These are phyloP conservation scores for Heliconius hewitsoni DNA, from an alignment of 1,140 invertebrate species.

Conservation along the genomic window DNA sequence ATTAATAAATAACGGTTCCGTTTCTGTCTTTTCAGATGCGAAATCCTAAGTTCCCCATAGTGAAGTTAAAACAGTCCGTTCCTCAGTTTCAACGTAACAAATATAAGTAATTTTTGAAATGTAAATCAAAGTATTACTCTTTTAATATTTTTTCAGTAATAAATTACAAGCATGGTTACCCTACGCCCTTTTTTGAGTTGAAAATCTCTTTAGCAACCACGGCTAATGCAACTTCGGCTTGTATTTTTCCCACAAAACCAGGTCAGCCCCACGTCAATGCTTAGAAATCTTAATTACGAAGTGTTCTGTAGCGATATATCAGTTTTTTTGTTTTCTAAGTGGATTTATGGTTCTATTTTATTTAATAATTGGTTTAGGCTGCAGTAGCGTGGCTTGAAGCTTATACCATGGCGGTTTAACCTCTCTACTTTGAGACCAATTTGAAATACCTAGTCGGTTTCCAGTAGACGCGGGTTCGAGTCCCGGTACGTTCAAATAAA, in stretches of 20 bases:
- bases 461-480: too few species aligned
- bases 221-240: conserved; percentile 37
- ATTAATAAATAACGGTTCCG: too few species aligned
- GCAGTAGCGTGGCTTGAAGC: too few species aligned
- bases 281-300: conserved; percentile 7
- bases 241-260: conserved; percentile 40
- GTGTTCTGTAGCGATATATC: neutral
- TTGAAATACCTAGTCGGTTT: too few species aligned
- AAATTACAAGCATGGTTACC: conserved; percentile 15
- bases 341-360: neutral
- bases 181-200: conserved; percentile 35
- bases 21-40: too few species aligned
- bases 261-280: conserved; percentile 17
- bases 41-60: too few species aligned
- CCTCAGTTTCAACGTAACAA: neutral
- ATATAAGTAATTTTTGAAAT: neutral
- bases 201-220: conserved; percentile 41
- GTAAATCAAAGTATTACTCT: neutral
- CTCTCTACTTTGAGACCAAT: too few species aligned
- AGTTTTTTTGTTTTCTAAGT: neutral
- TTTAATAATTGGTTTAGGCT: neutral
- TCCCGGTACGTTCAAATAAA: too few species aligned
- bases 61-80: too few species aligned
- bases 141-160: too few species aligned
- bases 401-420: too few species aligned